These are phyloP conservation scores for Atherinomorus stipes DNA, from an alignment of 2,113 vertebrate species.

Conservation along the genomic window DNA sequence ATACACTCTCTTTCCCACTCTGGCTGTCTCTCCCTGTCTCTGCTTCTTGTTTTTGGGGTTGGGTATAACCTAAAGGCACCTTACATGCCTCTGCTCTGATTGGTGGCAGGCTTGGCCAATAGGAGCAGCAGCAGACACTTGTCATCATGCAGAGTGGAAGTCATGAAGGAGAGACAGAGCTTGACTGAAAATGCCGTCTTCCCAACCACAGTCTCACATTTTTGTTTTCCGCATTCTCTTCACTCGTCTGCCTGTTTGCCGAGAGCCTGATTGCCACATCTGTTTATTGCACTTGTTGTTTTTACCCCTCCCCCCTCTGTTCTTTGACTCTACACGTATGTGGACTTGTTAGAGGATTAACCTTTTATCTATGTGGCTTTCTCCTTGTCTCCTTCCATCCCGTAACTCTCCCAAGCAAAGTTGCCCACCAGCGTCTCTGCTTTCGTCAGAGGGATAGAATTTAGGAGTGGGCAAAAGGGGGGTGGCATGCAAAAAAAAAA, in stretches of 20 bases:
- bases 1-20: conserved; percentile 48
- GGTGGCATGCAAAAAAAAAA: conserved; percentile 13
- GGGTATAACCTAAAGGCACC: conserved; percentile 88
- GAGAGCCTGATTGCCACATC: conserved; percentile 33
- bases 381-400: conserved; percentile 31
- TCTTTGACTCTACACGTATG: conserved; percentile 69
- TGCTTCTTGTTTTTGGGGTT: conserved; percentile 81
- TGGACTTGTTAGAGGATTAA: conserved; percentile 79
- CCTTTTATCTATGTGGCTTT: conserved; percentile 59
- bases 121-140: conserved; percentile 75
- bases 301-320: conserved; percentile 26
- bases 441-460: conserved; percentile 59
- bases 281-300: conserved; percentile 46
- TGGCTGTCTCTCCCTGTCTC: conserved; percentile 59
- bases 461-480: conserved; percentile 27
- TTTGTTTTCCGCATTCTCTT: conserved; percentile 43
- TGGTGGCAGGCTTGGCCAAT: conserved; percentile 83
- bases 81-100: conserved; percentile 84
- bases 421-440: conserved; percentile 52
- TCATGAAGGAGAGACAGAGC: conserved; percentile 78
- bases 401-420: conserved; percentile 59
- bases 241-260: conserved; percentile 3
- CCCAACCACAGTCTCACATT: conserved; percentile 46
- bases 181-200: conserved; percentile 71
- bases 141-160: conserved; percentile 86